Evolutionary conservation across 1,140 invertebrate species (phyloP), one percentile per base, ranked within the genome.

Genomic region (Trachymyrmex cornetzi): DNA sequence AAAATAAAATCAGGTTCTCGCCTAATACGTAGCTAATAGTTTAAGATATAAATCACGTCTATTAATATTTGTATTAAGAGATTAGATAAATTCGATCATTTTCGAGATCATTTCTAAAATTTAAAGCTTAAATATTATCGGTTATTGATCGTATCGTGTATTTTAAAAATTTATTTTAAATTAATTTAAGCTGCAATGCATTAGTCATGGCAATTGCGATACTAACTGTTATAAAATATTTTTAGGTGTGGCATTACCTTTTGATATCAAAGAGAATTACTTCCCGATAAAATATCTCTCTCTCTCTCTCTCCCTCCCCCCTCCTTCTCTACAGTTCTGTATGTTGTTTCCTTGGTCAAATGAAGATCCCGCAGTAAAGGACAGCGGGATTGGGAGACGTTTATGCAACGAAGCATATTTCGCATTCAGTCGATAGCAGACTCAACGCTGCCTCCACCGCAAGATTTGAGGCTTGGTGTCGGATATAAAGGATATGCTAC

Each of bases 401-500:
- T 57, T 57, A 50, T 44, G 79, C 66, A 71, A 48, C 16, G 24
- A 19, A 24, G 53, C 50, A 59, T 59, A 71, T 71, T 81, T 81
- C 34, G 22, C 50, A 71, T 81, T 71, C 53, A 81, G 48, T 67
- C 48, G n/a, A 80, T 50, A 55, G n/a, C 27, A 53, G 53, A 44
- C 61, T 44, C 48, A 50, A 38, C 16, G 16, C 5, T 66, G 24
- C 14, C 44, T 55, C 64, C 30, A 30, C 63, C 34, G 44, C 27
- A 34, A 66, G 30, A 44, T 44, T 59, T 30, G 19, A 63, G 38
- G 44, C 27, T 12, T 38, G 44, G 27, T 55, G 79, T 69, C n/a
- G 30, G 53, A 44, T 82, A 50, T 82, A 59, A 74, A 55, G 77
- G 30, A 81, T 81, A 24, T 59, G 34, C 19, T 61, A 61, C 24